Base-by-base conservation (phyloP, 2,888 invertebrate genomes). In the Gastracanthus pulcherrimus region DNA sequence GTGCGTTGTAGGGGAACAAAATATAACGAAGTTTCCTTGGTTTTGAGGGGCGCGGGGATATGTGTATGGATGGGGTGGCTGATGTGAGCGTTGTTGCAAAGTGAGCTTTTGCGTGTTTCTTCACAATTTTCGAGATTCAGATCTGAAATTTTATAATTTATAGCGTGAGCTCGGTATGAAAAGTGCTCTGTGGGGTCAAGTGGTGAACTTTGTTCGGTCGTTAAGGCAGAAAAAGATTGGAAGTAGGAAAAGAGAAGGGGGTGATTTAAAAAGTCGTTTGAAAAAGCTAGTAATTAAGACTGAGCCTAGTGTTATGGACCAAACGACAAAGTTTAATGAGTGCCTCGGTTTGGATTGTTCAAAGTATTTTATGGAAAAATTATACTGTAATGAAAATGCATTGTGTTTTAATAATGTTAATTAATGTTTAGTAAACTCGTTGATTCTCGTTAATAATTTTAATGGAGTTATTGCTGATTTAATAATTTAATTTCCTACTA, bases 111-210 rank as follows among this genome's bases (percentile, higher is more conserved):
- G 72, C 76, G 76, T 71, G 72, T 23, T 2, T 11, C 60, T 45
- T 70, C 41, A 58, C 55, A 58, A 81, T 81, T 81, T 72, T 76
- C 76, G 66, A 66, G 71, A 76, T 81, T 72, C 62, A 5, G 34
- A 76, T 81, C 81, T 76, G 19, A 48, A 70, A n/a, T 70, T 77
- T 48, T 36, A 60, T 76, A 62, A 74, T 60, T 74, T 45, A 60
- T 74, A 29, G 62, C 31, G 70, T 55, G 62, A n/a, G 45, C 31
- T 29, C 23, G 29, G 36, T 41, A 60, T 31, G 72, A 62, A 60
- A 60, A 60, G 72, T 11, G 36, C 36, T 31, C 29, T 3, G 69
- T 6, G 58, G 19, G 74, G 45, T 74, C 62, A 64, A 74, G 74
- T 62, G 48, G 74, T 23, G 62, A 74, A 74, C 62, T 64, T 74